Percentiles rank a stretch among this genome's conserved stretches.
These are phyloP conservation scores for Scaptomyza polygonia DNA, from an alignment of 2,888 invertebrate genomes.

Conservation along the genomic window DNA sequence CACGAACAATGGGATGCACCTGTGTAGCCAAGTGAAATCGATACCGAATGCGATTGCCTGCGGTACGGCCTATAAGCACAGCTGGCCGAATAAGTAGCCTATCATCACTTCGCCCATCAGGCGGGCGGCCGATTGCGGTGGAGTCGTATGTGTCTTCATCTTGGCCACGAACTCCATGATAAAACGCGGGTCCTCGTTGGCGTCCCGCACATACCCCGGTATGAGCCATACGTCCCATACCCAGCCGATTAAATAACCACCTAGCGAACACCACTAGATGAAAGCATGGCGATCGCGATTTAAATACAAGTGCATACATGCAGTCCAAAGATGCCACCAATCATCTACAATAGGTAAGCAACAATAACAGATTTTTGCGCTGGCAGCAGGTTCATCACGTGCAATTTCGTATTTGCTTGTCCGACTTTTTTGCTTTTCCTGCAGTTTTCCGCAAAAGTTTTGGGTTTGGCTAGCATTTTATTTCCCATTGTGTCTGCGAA, in stretches of 20 bases:
- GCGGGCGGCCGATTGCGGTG: slow-evolving; percentile 92
- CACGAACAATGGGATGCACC: slow-evolving; percentile 89
- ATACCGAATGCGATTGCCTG: slow-evolving; percentile 89
- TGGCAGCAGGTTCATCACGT: slow-evolving; percentile 60
- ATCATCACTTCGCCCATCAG: slow-evolving; percentile 91
- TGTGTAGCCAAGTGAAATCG: slow-evolving; percentile 89
- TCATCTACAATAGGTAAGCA: slow-evolving; percentile 93
- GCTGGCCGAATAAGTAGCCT: slow-evolving; percentile 92
- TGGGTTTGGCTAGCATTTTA: neutral
- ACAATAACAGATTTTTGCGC: slow-evolving; percentile 86
- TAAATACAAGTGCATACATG: slow-evolving; percentile 97
- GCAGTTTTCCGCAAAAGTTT: neutral
- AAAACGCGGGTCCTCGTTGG: slow-evolving; percentile 90
- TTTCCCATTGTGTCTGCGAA: slow-evolving; percentile 4
- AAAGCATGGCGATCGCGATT: slow-evolving; percentile 95
- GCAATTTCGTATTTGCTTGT: slow-evolving; percentile 9
- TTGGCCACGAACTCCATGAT: slow-evolving; percentile 87
- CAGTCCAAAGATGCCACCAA: slow-evolving; percentile 94
- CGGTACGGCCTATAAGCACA: slow-evolving; percentile 91
- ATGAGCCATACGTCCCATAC: slow-evolving; percentile 93
- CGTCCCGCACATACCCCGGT: slow-evolving; percentile 93
- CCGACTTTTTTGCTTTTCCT: slow-evolving; percentile 15
- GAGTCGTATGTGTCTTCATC: slow-evolving; percentile 88
- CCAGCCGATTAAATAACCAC: slow-evolving; percentile 93
- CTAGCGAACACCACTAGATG: slow-evolving; percentile 94